Percentiles rank a stretch among this genome's conserved stretches.
phyloP scores from a whole-genome alignment of 2,888 invertebrate genomes.

The Rutpela maculata region DNA sequence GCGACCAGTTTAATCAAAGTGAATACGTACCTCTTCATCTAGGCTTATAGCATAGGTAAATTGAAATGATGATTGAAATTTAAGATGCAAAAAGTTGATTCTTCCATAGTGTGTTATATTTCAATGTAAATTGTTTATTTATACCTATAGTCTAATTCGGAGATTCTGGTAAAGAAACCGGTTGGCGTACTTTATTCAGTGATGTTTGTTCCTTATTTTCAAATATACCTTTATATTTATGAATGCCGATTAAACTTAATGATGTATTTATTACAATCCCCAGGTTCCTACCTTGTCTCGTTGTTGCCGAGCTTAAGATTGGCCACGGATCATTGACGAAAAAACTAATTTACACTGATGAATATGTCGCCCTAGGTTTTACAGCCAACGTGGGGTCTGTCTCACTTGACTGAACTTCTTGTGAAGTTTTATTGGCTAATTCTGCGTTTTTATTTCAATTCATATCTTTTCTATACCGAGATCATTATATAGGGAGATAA shows the following conservation, averaged over 20 bases:
- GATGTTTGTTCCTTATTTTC: no score
- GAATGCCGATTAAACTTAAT: not conserved
- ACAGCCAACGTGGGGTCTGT: slow-evolving; percentile 8
- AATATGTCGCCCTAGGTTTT: slow-evolving; percentile 42
- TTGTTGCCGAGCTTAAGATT: slow-evolving; percentile 35
- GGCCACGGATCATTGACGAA: slow-evolving; percentile 51
- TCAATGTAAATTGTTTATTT: no score
- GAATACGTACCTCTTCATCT: no score
- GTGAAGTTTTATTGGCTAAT: slow-evolving; percentile 45
- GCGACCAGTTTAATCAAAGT: no score
- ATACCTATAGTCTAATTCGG: no score
- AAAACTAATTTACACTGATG: slow-evolving; percentile 51
- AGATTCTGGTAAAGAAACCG: no score
- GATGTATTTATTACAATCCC: slow-evolving; percentile 4
- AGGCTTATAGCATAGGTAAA: no score
- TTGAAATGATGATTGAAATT: no score
- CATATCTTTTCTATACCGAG: slow-evolving; percentile 46
- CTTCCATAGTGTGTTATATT: no score
- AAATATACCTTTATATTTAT: no score
- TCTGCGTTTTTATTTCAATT: slow-evolving; percentile 48
- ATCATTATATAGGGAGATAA: slow-evolving; percentile 51
- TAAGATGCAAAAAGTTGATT: no score
- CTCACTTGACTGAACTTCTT: slow-evolving; percentile 26
- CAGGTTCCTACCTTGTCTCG: slow-evolving; percentile 28
- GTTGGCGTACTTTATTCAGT: no score